Evolutionary conservation across 2,113 vertebrate species (phyloP).

Genomic region (Uria aalge): DNA sequence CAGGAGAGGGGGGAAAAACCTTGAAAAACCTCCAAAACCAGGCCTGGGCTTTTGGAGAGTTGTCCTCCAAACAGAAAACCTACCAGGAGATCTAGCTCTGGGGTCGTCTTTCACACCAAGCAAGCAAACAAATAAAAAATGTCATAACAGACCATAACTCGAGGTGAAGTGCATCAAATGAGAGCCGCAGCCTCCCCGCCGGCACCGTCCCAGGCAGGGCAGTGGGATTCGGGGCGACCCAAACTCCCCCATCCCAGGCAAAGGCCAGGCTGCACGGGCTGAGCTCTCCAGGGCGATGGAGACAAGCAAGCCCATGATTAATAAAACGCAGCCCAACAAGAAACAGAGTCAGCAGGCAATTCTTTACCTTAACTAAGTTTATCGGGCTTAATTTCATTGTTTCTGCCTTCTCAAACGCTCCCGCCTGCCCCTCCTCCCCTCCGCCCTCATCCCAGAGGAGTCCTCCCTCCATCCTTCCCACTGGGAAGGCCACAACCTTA

Average conservation of each 20-base stretch:
- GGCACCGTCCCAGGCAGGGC: neutral
- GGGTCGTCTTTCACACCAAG: neutral
- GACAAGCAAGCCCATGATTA: neutral
- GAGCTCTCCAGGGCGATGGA: neutral
- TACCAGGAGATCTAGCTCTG: neutral
- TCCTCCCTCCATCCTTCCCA: neutral
- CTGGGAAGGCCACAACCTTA: neutral
- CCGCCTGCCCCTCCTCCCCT: neutral
- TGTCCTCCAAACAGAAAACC: neutral
- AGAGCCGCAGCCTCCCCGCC: accelerated
- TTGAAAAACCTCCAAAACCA: neutral
- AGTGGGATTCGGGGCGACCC: neutral
- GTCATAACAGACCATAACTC: neutral
- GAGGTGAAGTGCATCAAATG: neutral
- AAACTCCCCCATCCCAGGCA: neutral
- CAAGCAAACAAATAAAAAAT: neutral
- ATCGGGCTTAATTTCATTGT: neutral
- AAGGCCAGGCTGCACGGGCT: too few relatives aligned
- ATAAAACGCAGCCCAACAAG: neutral
- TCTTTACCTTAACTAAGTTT: neutral
- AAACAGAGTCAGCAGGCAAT: neutral
- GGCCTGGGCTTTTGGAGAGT: too few relatives aligned
- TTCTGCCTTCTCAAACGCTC: neutral
- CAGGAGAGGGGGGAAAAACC: neutral
- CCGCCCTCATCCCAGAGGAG: neutral